Conservation (phyloP, 2,113 vertebrate species). For the Carassius gibelio region DNA sequence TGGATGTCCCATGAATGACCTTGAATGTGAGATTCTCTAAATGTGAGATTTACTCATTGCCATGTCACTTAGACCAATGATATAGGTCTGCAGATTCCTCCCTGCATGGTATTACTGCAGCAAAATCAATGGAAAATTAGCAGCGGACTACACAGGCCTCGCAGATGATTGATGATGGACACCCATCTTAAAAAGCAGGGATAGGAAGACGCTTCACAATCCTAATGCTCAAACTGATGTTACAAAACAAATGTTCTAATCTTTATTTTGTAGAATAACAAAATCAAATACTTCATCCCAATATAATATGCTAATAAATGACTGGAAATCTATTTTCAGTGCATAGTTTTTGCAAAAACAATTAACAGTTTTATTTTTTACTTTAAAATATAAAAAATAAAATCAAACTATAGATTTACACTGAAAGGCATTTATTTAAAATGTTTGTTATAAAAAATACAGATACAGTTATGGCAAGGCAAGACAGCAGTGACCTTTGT, state of each 20-base stretch:
- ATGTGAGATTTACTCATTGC: not conserved
- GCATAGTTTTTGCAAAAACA: not conserved
- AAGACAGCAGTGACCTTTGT: no score
- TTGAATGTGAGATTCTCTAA: not conserved
- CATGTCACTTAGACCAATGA: conserved; percentile 23
- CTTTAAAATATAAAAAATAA: no score
- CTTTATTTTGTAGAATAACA: not conserved
- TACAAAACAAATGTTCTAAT: not conserved
- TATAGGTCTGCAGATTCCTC: conserved; percentile 26
- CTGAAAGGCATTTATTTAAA: no score
- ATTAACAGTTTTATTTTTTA: not conserved
- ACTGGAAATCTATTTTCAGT: not conserved
- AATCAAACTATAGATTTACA: no score
- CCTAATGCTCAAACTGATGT: not conserved
- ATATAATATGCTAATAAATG: not conserved
- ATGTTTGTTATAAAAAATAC: no score
- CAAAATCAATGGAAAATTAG: conserved; percentile 52
- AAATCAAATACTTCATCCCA: not conserved
- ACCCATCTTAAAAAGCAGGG: conserved; percentile 41
- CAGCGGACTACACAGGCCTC: conserved; percentile 36
- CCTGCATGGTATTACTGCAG: conserved; percentile 29
- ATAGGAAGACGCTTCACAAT: not conserved
- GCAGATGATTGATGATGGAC: conserved; percentile 50
- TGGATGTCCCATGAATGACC: not conserved
- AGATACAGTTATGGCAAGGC: no score